These are phyloP conservation scores for Porites divaricata DNA, from an alignment of 92 coral and sea anemone genomes.

Conservation along the genomic window DNA sequence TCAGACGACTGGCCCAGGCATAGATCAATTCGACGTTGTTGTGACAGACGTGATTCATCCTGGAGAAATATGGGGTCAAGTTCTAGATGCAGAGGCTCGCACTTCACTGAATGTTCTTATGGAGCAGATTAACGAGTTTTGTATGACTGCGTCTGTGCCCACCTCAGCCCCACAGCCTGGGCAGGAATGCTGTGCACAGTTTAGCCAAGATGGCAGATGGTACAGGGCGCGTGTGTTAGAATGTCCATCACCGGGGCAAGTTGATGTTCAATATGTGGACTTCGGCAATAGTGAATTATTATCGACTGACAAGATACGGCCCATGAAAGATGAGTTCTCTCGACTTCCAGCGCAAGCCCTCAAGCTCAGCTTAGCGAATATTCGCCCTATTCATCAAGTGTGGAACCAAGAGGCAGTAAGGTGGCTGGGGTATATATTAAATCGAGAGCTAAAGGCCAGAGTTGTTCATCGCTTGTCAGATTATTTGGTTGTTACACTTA, in stretches of 20 bases:
- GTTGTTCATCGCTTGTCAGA: constrained; percentile 45
- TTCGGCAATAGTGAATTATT: constrained; percentile 81
- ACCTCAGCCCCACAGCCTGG: constrained; percentile 53
- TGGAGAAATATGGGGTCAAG: constrained; percentile 80
- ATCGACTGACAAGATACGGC: constrained; percentile 53
- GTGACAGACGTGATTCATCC: constrained; percentile 72
- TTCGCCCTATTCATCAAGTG: constrained; percentile 45
- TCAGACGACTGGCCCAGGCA: constrained; percentile 47
- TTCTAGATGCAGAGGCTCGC: constrained; percentile 39
- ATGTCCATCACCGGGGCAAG: constrained; percentile 23
- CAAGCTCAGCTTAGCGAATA: constrained; percentile 72
- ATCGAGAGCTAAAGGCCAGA: constrained; percentile 63
- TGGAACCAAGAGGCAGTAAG: constrained; percentile 64
- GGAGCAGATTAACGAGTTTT: constrained; percentile 54
- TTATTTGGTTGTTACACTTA: constrained; percentile 59
- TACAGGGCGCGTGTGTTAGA: constrained; percentile 79
- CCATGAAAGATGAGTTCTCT: constrained; percentile 46
- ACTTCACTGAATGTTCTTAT: constrained; percentile 45
- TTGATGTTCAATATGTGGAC: constrained; percentile 76
- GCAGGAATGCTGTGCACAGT: constrained; percentile 71
- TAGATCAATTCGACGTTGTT: constrained; percentile 65
- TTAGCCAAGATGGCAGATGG: constrained; percentile 75
- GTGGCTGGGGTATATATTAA: constrained; percentile 56
- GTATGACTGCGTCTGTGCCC: constrained; percentile 45
- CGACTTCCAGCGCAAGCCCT: constrained; percentile 73